Evolutionary conservation across 2,888 invertebrate genomes (phyloP).

Genomic region (Protodeltote pygarga): DNA sequence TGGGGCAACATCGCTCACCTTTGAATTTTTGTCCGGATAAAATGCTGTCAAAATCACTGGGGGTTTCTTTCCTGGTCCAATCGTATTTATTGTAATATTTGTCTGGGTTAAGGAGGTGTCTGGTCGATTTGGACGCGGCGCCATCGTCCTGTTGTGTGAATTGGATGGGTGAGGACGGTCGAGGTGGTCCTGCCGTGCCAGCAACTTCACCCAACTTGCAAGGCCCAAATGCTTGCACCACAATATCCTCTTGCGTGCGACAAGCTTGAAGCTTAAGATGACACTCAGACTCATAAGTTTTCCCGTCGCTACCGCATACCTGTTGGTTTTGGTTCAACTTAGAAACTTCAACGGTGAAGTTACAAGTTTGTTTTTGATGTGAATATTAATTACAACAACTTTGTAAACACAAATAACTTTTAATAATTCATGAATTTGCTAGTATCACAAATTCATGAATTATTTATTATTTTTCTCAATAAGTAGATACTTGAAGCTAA

Average conservation of each 20-base stretch:
- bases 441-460: too few relatives aligned
- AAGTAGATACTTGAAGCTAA: too few relatives aligned
- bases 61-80: conserved; percentile 85
- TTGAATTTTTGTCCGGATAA: conserved; percentile 78
- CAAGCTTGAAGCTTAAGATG: conserved; percentile 94
- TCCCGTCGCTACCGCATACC: conserved; percentile 93
- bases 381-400: conserved; percentile 26
- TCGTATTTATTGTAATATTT: conserved; percentile 89
- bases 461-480: too few relatives aligned
- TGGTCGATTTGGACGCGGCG: conserved; percentile 92
- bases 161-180: conserved; percentile 92
- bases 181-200: conserved; percentile 91
- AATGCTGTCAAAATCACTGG: conserved; percentile 78
- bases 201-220: conserved; percentile 90
- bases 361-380: conserved; percentile 22
- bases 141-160: conserved; percentile 93
- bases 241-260: conserved; percentile 92
- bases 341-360: conserved; percentile 12
- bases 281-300: conserved; percentile 94
- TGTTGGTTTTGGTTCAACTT: conserved; percentile 59
- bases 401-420: conserved; percentile 17
- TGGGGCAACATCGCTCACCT: conserved; percentile 59
- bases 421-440: too few relatives aligned
- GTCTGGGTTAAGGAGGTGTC: conserved; percentile 91
- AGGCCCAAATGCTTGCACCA: conserved; percentile 91